Conservation (phyloP, 2,113 vertebrate species). For the Thunnus thynnus region DNA sequence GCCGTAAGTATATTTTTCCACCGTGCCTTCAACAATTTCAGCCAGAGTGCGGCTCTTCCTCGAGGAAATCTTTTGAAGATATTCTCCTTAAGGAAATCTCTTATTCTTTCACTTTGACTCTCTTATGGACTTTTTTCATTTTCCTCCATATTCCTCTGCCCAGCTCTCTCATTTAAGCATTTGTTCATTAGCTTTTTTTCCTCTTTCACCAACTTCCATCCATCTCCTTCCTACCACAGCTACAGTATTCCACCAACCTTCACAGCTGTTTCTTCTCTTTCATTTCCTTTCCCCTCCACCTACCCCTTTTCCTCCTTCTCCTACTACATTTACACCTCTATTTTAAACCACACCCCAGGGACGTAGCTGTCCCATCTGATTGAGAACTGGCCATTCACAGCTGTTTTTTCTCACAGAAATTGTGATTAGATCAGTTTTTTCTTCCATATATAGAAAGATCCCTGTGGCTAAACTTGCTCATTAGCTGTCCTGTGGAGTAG, state of each 20-base stretch:
- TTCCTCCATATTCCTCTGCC: neutral
- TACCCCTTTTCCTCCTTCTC: slow-evolving; percentile 15
- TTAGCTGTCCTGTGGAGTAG: slow-evolving; percentile 68
- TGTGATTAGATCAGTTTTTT: slow-evolving; percentile 52
- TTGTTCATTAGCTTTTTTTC: neutral
- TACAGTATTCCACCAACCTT: neutral
- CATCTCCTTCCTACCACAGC: slow-evolving; percentile 10
- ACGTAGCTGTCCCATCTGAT: slow-evolving; percentile 60
- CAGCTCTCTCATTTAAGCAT: slow-evolving; percentile 16
- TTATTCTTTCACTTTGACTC: slow-evolving; percentile 29
- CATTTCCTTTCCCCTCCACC: slow-evolving; percentile 21
- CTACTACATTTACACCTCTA: slow-evolving; percentile 15
- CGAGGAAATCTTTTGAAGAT: slow-evolving; percentile 47
- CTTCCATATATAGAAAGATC: slow-evolving; percentile 65
- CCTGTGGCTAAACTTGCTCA: slow-evolving; percentile 76
- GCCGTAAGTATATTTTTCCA: slow-evolving; percentile 58
- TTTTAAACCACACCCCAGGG: slow-evolving; percentile 66
- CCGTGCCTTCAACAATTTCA: slow-evolving; percentile 35
- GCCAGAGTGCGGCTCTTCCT: slow-evolving; percentile 30
- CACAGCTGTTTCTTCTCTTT: slow-evolving; percentile 18
- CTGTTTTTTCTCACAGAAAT: slow-evolving; percentile 27
- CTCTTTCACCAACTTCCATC: neutral
- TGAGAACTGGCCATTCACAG: slow-evolving; percentile 50
- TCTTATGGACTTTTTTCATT: neutral
- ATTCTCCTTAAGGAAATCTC: slow-evolving; percentile 37